A percentile compares a stretch with the other conserved stretches of the same genome.
phyloP scores from a whole-genome alignment of 2,113 vertebrate genomes.

The Neotoma lepida region DNA sequence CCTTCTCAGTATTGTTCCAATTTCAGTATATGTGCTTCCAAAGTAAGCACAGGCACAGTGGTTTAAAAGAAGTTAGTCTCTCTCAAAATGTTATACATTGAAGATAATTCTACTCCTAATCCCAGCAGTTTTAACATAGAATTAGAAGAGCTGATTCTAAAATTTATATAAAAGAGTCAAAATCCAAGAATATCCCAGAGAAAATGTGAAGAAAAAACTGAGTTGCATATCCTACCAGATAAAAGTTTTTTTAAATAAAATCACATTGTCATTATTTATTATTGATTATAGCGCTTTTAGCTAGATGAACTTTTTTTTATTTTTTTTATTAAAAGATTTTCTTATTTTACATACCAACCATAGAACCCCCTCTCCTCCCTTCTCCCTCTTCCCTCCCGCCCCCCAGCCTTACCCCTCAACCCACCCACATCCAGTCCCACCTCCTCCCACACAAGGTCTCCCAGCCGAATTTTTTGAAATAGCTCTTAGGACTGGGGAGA shows the following conservation, averaged over 20 bases:
- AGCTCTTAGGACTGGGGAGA: neutral
- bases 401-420: no score
- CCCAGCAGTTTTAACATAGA: neutral
- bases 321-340: no score
- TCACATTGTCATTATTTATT: neutral
- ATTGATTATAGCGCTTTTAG: no score
- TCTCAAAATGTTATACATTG: neutral
- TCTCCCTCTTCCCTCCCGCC: no score
- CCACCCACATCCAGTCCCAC: no score
- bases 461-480: neutral
- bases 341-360: no score
- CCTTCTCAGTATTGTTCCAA: neutral
- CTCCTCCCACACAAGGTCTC: no score
- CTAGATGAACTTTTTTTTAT: no score
- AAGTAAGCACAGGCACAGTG: neutral
- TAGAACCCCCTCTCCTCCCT: no score
- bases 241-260: neutral
- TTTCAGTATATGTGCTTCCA: neutral
- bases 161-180: neutral
- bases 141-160: neutral
- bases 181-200: neutral
- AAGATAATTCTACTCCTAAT: neutral
- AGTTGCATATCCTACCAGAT: neutral
- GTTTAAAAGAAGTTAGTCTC: neutral
- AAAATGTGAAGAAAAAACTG: neutral